Percentiles rank a stretch among this genome's conserved stretches.
phyloP scores from a whole-genome alignment of 2,888 invertebrate genomes.

The Tipula confusa region DNA sequence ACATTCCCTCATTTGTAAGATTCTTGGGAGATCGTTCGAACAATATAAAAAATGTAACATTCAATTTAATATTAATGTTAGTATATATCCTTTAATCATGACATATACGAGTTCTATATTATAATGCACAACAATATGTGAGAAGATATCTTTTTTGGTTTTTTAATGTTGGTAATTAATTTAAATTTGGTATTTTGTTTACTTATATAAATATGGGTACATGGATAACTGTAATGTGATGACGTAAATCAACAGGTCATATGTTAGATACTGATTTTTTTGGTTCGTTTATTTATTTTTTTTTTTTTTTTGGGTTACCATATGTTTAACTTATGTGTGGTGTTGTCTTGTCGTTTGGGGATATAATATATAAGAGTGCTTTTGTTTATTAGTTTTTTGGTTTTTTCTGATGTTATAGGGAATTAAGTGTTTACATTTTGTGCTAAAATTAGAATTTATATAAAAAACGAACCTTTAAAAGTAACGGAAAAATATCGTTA shows the following conservation, averaged over 20 bases:
- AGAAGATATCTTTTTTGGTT: neutral
- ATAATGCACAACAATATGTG: neutral
- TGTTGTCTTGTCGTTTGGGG: neutral
- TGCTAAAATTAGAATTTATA: neutral
- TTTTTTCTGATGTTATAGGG: neutral
- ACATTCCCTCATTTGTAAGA: neutral
- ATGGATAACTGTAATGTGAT: neutral
- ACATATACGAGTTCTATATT: neutral
- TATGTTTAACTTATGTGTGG: neutral
- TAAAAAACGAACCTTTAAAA: neutral
- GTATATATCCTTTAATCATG: neutral
- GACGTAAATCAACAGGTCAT: slow-evolving; percentile 15
- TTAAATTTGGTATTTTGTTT: neutral
- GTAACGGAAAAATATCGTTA: neutral
- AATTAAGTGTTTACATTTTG: neutral
- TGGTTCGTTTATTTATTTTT: neutral
- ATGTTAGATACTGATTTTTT: neutral
- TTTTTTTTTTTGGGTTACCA: neutral
- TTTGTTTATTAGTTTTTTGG: neutral
- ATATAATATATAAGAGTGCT: neutral
- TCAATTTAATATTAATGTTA: neutral
- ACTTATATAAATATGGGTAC: neutral
- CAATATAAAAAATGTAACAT: neutral
- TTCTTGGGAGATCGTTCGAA: neutral
- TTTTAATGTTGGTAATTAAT: neutral